These are phyloP conservation scores for Muscina levida DNA, from an alignment of 2,888 invertebrate genomes.

Conservation along the genomic window DNA sequence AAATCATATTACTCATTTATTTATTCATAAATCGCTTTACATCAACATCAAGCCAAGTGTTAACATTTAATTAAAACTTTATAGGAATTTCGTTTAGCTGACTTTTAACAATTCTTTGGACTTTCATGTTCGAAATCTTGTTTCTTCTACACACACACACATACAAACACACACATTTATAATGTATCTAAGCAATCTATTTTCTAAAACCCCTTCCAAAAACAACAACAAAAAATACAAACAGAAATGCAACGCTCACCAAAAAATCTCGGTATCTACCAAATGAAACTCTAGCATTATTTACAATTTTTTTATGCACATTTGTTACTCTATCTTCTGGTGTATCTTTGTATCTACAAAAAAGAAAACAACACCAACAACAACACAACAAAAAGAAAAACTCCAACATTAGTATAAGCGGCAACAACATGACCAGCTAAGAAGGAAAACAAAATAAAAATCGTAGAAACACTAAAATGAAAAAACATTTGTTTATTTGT, in stretches of 20 bases:
- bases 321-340: constrained; percentile 44
- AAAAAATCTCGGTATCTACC: constrained; percentile 12
- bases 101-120: neutral
- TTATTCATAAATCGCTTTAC: too few species aligned
- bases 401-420: neutral
- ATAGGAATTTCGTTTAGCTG: too few species aligned
- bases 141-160: neutral
- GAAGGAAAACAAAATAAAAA: neutral
- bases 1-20: too few species aligned
- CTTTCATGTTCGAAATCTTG: neutral
- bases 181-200: neutral
- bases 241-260: neutral
- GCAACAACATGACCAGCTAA: constrained; percentile 1
- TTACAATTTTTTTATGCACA: constrained; percentile 21
- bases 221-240: neutral
- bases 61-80: too few species aligned
- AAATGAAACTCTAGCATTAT: constrained; percentile 25
- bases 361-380: neutral
- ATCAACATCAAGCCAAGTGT: too few species aligned
- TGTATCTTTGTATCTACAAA: constrained; percentile 50
- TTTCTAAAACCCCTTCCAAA: neutral
- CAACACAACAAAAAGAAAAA: neutral
- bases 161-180: neutral
- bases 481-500: constrained; percentile 54
- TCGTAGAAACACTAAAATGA: neutral